Evolutionary conservation across 35 echinoderm and acorn worm genomes (phyloP), one percentile per base, ranked within the genome.

Genomic region (Holothuria glaberrima): DNA sequence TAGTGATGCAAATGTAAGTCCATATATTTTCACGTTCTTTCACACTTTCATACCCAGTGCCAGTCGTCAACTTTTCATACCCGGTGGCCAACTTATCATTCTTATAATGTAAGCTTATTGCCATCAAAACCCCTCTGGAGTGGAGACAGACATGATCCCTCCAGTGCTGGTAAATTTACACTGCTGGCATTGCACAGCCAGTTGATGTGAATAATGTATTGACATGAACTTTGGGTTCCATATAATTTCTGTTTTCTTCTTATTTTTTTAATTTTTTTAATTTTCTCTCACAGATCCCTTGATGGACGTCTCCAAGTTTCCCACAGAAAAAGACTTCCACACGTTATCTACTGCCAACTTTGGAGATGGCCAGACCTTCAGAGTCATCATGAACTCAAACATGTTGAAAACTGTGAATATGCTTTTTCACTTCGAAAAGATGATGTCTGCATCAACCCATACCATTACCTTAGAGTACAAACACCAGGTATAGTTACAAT

Each of bases 311-410:
- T 98, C n/a, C 96, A 98, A 71, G 96, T 98, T 45, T 98, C 96
- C 26, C 96, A 98, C 67, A 77, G 93, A 26, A 98, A 98, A 84
- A 93, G 96, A 34, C 88, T 98, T 35, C 96, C 96, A 24, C 96
- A 98, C 67, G 93, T 98, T 46, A 98, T 98, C 63, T 98, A 98
- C 90, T 98, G 96, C 84, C 88, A 93, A 48, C 88, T 98, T 38
- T 98, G 96, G 96, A 89, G 96, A 13, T 98, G 96, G 96, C 96
- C 96, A n/a, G 96, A 98, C 46, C 93, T 98, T 9, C 96, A 98
- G 91, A 94, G 90, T 56, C 96, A 98, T 69, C 96, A 98, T 66
- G 96, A 98, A 69, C 88, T 98, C 38, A 94, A 94, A 21, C 87
- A 91, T 16, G 67, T 95, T 20, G 96, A 98, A 52, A 85, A 90